phyloP scores from a whole-genome alignment of 2,113 vertebrate genomes.

The Colistium nudipinnis region DNA sequence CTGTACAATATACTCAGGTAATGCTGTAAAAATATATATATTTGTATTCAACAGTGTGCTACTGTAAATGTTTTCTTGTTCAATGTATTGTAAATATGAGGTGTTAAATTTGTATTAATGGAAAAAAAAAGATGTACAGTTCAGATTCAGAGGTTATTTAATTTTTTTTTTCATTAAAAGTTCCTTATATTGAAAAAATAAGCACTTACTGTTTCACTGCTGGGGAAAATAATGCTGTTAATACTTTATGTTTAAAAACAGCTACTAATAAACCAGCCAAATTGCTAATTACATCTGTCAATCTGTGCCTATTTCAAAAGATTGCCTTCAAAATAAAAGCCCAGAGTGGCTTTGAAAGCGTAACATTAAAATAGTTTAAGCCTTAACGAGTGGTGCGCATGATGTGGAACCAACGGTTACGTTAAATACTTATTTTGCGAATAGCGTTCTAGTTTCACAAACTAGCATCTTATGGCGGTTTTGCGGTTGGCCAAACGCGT shows the following conservation, averaged over 20 bases:
- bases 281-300: slow-evolving; percentile 10
- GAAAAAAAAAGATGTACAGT: slow-evolving; percentile 53
- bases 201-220: background rate
- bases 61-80: slow-evolving; percentile 26
- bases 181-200: background rate
- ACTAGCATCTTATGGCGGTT: no score
- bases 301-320: background rate
- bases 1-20: slow-evolving; percentile 21
- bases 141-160: slow-evolving; percentile 53
- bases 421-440: background rate
- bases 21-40: slow-evolving; percentile 13
- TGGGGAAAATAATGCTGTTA: background rate
- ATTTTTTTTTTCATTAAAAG: slow-evolving; percentile 70
- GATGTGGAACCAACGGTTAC: no score
- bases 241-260: background rate
- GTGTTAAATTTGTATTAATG: background rate
- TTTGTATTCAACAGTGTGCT: slow-evolving; percentile 5
- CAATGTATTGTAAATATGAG: slow-evolving; percentile 44
- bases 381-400: no score
- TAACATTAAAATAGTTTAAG: no score
- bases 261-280: background rate
- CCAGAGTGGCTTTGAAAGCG: background rate
- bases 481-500: no score
- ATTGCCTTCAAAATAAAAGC: slow-evolving; percentile 38
- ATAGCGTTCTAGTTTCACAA: background rate